Base-by-base conservation (phyloP, 2,113 vertebrate genomes). In the Megatriorchis doriae region DNA sequence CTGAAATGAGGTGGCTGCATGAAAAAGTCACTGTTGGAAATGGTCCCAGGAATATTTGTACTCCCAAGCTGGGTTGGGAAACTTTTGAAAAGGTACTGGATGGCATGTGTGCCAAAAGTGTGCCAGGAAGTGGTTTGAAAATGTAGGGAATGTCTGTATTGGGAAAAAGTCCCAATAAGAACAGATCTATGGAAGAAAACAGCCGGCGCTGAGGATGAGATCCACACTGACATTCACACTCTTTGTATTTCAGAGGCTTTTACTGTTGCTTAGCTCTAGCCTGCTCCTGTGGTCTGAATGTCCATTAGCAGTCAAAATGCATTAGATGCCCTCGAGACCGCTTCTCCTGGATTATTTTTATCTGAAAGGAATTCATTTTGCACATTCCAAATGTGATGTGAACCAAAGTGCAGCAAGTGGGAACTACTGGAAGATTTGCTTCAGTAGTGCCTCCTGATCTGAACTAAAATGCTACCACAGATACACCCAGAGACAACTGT, bases 281-380 rank as follows among this genome's bases (percentile, higher is more conserved):
- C 65, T 88, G 52, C 53, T 93, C 40, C 27, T 75, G 43, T 58
- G 81, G 73, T 91, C 55, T 71, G 78, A 81, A 89, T n/a, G 70
- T 50, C 81, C 81, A 82, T 87, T 94, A 96, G 34, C 78, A 79
- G 58, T 63, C 73, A 85, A 87, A 97, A 62, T 91, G 53, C 78
- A 86, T 91, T 88, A 87, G 84, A 88, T 90, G 70, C 84, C 78
- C 84, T 94, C 0, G 56, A 96, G 81, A 68, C 70, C 68, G 36
- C 19, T 72, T 13, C 74, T 91, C 58, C 34, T 90, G 79, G 70
- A 96, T 94, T 96, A 96, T 95, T 96, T 97, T 96, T 96, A 80
- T 95, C 93, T 94, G 62, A 90, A 91, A 94, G 78, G 81, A 93
- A 93, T 96, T 88, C 3, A 75, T 94, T 96, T 96, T 92, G 43